Conservation (phyloP, 2,113 vertebrate species). For the Eulacestoma nigropectus region DNA sequence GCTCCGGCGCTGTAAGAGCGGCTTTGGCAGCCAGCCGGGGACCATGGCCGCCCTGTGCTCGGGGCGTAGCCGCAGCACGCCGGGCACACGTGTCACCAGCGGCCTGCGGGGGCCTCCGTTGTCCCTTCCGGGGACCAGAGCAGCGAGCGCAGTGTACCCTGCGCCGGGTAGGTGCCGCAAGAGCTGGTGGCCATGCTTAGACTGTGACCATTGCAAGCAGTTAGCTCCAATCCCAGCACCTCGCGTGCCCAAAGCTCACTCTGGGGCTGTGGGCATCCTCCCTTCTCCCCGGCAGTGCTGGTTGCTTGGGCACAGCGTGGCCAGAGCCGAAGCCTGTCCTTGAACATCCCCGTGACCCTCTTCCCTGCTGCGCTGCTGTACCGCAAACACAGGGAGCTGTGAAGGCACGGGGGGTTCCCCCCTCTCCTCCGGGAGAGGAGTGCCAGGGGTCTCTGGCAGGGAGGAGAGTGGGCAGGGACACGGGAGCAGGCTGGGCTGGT, state of each 20-base stretch:
- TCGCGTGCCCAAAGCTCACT: rapidly evolving
- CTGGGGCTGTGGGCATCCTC: neutral
- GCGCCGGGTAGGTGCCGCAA: neutral
- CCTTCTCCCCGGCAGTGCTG: neutral
- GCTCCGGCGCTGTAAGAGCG: neutral
- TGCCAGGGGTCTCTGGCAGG: neutral
- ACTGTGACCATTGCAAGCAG: rapidly evolving
- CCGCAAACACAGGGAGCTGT: neutral
- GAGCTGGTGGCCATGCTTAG: neutral
- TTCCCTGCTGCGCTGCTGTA: neutral
- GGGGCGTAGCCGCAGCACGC: neutral
- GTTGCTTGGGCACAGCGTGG: neutral
- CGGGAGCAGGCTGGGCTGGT: neutral
- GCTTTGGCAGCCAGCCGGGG: neutral
- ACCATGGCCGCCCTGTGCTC: neutral
- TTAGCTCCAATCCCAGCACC: neutral
- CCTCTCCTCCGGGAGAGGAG: neutral
- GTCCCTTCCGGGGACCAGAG: neutral
- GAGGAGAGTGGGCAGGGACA: neutral
- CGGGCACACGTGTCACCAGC: neutral
- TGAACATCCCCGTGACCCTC: neutral
- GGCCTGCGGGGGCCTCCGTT: neutral
- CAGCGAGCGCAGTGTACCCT: rapidly evolving
- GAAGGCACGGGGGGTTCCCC: neutral
- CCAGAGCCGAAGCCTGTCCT: neutral